Evolutionary conservation across 2,888 invertebrate genomes (phyloP), one percentile per base, ranked within the genome.

Genomic region (Zelleria hepariella): DNA sequence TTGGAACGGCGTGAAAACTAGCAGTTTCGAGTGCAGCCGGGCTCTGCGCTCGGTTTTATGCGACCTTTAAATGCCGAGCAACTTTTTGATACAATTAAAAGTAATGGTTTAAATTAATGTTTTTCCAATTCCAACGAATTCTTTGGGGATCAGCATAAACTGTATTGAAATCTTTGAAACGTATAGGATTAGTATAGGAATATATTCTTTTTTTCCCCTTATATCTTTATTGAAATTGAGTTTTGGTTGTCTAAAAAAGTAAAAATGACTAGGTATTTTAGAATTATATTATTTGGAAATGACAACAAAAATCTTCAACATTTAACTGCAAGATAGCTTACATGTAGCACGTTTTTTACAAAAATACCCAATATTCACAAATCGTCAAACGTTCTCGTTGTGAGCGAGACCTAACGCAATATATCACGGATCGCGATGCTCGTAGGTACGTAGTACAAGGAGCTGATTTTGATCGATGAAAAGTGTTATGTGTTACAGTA

Each of bases 391-490:
- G 10, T 4, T 42, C 1, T 42, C 15, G 15, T 42, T 42, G 15
- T 42, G 32, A 15, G 15, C 15, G 32, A 42, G 15, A 10, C 32
- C 32, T 42, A 42, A 42, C 18, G 54, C 25, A 54, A 54, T 55
- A 55, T 24, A 27, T 32, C 27, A 18, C 26, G 15, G 24, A 53
- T 53, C 53, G 4, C 32, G 32, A 42, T 42, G 32, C 32, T 42
- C 32, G 32, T 42, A 15, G 32, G 53, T 23, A 18, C 32, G 18
- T 32, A 10, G 20, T 55, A 32, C 21, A 32, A 32, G 55, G 62
- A 63, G 63, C 65, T 68, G 65, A 71, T 72, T 73, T 71, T 75
- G 71, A 72, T 71, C 69, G 75, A 76, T 76, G 73, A 74, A 77
- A 77, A 74, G 67, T 69, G 68, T 72, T 72, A 70, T 65, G 66